A percentile compares a stretch with the other conserved stretches of the same genome.
phyloP scores from a whole-genome alignment of 2,888 invertebrate species.

The Pecten maximus region DNA sequence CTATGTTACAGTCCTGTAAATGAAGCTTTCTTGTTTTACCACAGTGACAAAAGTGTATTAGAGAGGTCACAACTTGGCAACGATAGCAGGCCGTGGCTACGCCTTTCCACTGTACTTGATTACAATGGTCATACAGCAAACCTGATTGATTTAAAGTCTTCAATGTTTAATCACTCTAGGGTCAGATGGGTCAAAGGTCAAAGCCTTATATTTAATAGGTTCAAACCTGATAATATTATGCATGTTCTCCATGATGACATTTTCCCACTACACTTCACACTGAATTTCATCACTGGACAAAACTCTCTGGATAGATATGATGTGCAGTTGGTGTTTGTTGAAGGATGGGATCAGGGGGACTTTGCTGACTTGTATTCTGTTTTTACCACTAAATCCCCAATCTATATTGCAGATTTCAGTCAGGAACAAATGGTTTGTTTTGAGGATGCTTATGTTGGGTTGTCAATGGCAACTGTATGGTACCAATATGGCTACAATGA shows the following conservation, averaged over 20 bases:
- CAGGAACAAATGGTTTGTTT: conserved; percentile 80
- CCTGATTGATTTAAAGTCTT: conserved; percentile 77
- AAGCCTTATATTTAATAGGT: conserved; percentile 81
- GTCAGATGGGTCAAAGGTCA: conserved; percentile 63
- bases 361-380: conserved; percentile 79
- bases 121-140: conserved; percentile 80
- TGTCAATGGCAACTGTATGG: conserved; percentile 82
- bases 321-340: conserved; percentile 78
- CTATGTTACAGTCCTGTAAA: conserved; percentile 77
- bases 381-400: conserved; percentile 74
- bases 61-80: conserved; percentile 50
- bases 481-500: conserved; percentile 84
- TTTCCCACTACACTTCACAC: conserved; percentile 82
- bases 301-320: conserved; percentile 46
- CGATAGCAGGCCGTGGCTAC: conserved; percentile 54
- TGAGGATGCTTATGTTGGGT: conserved; percentile 80
- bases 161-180: conserved; percentile 60
- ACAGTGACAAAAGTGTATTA: conserved; percentile 50
- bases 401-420: conserved; percentile 65
- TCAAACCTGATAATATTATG: conserved; percentile 85
- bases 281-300: conserved; percentile 66
- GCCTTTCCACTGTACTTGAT: conserved; percentile 79
- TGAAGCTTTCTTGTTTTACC: conserved; percentile 78
- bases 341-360: conserved; percentile 74
- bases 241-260: conserved; percentile 85